Percentiles rank a stretch among this genome's conserved stretches.
These are phyloP conservation scores for Poeciliopsis turrubarensis DNA, from an alignment of 2,113 vertebrate genomes.

Conservation along the genomic window DNA sequence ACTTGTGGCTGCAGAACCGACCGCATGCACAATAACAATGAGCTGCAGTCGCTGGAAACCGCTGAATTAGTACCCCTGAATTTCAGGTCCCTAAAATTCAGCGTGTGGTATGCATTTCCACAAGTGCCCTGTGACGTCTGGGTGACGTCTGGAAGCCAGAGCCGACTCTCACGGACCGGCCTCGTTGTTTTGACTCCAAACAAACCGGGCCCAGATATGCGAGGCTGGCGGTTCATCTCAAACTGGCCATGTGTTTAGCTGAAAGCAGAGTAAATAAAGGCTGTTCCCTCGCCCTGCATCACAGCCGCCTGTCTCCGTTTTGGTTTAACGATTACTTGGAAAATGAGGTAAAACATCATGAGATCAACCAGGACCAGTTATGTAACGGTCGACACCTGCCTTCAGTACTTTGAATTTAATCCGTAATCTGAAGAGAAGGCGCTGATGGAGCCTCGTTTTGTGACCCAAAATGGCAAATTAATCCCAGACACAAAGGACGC, in stretches of 20 bases:
- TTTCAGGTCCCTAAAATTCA: neutral
- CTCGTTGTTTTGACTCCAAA: conserved; percentile 66
- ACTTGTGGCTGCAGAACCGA: neutral
- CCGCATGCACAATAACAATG: neutral
- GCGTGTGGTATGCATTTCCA: neutral
- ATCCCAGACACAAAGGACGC: neutral
- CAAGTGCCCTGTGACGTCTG: neutral
- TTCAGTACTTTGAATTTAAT: neutral
- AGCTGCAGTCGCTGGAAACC: neutral
- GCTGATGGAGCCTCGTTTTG: conserved; percentile 1
- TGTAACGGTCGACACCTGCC: neutral
- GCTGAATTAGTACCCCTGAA: neutral
- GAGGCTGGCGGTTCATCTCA: conserved; percentile 24
- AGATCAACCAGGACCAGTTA: neutral
- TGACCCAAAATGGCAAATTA: neutral
- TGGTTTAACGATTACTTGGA: neutral
- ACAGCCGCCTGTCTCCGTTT: neutral
- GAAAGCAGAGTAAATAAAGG: conserved; percentile 64
- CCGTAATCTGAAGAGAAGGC: neutral
- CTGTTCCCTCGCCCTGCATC: conserved; percentile 20
- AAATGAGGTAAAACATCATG: conserved; percentile 1
- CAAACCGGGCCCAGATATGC: conserved; percentile 43
- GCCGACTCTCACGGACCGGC: conserved; percentile 15
- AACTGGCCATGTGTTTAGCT: conserved; percentile 45
- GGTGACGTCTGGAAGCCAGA: conserved; percentile 13